These are phyloP conservation scores for Scylla paramamosain DNA, from an alignment of 1,140 invertebrate genomes.

Conservation along the genomic window DNA sequence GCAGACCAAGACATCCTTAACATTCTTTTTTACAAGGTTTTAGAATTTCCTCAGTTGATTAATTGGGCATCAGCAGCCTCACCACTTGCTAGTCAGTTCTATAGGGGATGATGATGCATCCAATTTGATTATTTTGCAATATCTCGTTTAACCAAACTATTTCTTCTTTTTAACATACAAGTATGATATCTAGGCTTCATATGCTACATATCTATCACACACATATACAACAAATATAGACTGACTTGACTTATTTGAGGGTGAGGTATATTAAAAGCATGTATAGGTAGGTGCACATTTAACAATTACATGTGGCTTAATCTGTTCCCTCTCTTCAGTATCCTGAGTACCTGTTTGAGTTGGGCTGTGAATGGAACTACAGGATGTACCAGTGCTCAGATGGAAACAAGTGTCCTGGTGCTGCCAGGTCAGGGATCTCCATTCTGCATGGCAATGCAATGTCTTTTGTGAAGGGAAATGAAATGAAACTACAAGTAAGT, in stretches of 20 bases:
- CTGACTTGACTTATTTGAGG: no score
- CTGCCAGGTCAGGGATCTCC: conserved; percentile 44
- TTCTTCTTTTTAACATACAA: no score
- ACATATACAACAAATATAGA: no score
- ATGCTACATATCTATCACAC: no score
- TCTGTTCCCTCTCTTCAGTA: conserved; percentile 48
- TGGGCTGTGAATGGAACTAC: conserved; percentile 76
- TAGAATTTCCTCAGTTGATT: background rate
- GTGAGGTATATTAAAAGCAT: no score
- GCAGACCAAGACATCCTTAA: conserved; percentile 76
- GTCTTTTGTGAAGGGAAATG: conserved; percentile 62
- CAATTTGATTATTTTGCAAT: no score
- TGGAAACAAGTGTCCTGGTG: conserved; percentile 69
- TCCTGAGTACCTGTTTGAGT: conserved; percentile 64
- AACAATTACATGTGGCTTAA: background rate
- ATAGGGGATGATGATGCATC: no score
- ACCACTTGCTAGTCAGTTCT: no score
- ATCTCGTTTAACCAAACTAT: no score
- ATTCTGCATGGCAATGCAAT: conserved; percentile 76
- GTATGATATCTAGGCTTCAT: no score
- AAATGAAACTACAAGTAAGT: conserved; percentile 72
- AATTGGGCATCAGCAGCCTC: background rate
- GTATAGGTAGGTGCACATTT: no score
- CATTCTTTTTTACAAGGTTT: conserved; percentile 75
- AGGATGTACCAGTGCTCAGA: conserved; percentile 65